A percentile compares a stretch with the other conserved stretches of the same genome.
These are phyloP conservation scores for Chaetogeoica ovagalla DNA, from an alignment of 2,888 invertebrate genomes.

Conservation along the genomic window DNA sequence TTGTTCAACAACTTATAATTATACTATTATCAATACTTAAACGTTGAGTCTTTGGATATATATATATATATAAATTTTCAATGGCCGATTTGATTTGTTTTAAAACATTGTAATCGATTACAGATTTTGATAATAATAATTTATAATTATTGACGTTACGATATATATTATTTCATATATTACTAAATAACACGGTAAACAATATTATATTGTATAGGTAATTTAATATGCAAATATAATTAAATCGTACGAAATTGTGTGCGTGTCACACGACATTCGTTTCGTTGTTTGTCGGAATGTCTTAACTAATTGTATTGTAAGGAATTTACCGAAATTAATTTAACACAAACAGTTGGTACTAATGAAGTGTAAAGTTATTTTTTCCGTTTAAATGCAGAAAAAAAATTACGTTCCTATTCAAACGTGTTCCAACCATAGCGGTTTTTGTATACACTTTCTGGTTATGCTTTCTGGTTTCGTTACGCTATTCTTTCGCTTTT, in stretches of 20 bases:
- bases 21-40: too few relatives aligned
- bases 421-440: background rate
- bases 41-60: too few relatives aligned
- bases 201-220: background rate
- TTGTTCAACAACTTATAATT: too few relatives aligned
- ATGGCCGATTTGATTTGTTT: too few relatives aligned
- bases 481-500: constrained; percentile 15
- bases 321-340: constrained; percentile 19
- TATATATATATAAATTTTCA: too few relatives aligned
- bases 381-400: background rate
- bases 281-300: background rate
- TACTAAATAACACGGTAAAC: background rate
- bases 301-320: constrained; percentile 3
- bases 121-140: too few relatives aligned
- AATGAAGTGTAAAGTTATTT: constrained; percentile 30
- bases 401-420: constrained; percentile 33
- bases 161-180: too few relatives aligned
- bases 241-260: background rate
- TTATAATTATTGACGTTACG: too few relatives aligned
- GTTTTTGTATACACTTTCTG: constrained; percentile 7
- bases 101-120: too few relatives aligned
- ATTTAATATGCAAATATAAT: too few relatives aligned
- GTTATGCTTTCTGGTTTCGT: constrained; percentile 37
- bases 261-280: background rate
- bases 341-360: constrained; percentile 19